Percentiles rank a stretch among this genome's conserved stretches.
phyloP scores from a whole-genome alignment of 2,797 vertebrate species.

The Neosilurus mollespiculum region DNA sequence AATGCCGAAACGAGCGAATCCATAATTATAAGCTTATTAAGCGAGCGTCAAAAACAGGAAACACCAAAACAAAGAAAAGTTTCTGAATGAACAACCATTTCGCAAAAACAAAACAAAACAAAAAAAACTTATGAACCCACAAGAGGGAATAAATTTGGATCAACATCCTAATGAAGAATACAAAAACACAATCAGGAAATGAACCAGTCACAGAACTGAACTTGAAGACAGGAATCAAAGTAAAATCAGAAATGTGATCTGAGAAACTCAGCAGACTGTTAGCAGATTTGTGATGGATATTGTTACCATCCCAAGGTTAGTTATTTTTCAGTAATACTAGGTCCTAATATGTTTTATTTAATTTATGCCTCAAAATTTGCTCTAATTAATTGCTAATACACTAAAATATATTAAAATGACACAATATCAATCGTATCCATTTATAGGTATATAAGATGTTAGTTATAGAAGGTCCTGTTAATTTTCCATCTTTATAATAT shows the following conservation, averaged over 20 bases:
- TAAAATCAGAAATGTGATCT: neutral
- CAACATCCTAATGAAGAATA: neutral
- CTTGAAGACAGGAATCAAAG: neutral
- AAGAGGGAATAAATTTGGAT: neutral
- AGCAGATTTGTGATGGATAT: neutral
- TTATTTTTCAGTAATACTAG: neutral
- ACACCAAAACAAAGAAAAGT: neutral
- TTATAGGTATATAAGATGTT: neutral
- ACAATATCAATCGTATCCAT: neutral
- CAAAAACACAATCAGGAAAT: slow-evolving; percentile 3
- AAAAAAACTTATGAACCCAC: neutral
- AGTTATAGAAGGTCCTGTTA: neutral
- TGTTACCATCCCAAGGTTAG: neutral
- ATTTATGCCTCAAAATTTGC: neutral
- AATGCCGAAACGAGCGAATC: neutral
- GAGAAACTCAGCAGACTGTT: neutral
- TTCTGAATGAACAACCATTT: neutral
- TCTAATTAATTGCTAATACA: no score
- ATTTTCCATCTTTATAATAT: no score
- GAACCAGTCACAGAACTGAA: neutral
- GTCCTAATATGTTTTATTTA: neutral
- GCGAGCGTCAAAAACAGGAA: neutral
- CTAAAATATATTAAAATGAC: neutral
- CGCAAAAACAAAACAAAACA: neutral
- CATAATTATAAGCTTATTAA: neutral